Evolutionary conservation across 2,888 invertebrate species (phyloP).

Genomic region (Hartigia nigra): DNA sequence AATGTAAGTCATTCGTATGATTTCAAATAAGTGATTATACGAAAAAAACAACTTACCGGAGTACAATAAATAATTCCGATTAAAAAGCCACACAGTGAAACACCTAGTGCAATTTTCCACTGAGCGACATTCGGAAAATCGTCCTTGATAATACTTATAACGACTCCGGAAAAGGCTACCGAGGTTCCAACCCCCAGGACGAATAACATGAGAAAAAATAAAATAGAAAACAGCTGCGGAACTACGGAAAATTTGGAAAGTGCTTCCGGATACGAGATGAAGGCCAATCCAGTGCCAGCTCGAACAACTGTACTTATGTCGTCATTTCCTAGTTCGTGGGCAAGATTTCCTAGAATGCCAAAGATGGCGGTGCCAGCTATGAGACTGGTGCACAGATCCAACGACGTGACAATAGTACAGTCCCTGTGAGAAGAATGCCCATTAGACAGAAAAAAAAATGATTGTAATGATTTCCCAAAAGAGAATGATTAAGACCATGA

Average conservation of each 20-base stretch:
- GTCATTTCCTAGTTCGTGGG: conserved; percentile 70
- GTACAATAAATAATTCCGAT: conserved; percentile 78
- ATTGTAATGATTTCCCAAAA: background rate
- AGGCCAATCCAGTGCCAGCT: conserved; percentile 79
- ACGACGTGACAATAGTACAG: conserved; percentile 79
- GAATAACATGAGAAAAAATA: conserved; percentile 86
- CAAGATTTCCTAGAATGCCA: conserved; percentile 81
- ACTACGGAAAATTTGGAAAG: conserved; percentile 76
- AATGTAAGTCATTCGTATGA: background rate
- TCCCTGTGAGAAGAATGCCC: conserved; percentile 69
- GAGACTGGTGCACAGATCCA: conserved; percentile 83
- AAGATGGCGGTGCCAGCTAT: conserved; percentile 83
- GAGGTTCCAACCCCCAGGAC: conserved; percentile 81
- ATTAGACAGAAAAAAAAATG: conserved; percentile 9
- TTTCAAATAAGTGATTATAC: background rate
- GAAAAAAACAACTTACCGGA: conserved; percentile 70
- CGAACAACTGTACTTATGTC: conserved; percentile 74
- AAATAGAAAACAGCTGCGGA: conserved; percentile 81
- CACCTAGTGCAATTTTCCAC: conserved; percentile 70
- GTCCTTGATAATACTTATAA: conserved; percentile 77
- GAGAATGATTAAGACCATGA: background rate
- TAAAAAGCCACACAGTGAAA: conserved; percentile 70
- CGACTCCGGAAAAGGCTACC: conserved; percentile 75
- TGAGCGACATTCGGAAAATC: conserved; percentile 72
- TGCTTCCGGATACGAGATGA: conserved; percentile 84